Evolutionary conservation across 2,113 vertebrate species (phyloP).

Genomic region (Ardeotis arabs): DNA sequence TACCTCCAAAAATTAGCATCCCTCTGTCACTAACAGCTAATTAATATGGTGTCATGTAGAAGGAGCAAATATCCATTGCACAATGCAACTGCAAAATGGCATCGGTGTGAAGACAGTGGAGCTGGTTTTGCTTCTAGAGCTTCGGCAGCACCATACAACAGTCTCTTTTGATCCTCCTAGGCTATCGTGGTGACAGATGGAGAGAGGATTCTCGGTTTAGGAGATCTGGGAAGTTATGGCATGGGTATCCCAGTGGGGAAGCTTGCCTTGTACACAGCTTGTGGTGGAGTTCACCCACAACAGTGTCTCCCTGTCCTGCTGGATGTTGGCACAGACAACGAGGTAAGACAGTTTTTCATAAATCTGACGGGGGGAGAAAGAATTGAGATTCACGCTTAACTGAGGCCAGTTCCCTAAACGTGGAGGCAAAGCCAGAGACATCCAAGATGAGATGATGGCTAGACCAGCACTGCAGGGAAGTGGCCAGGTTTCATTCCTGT

Average conservation of each 20-base stretch:
- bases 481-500: background rate
- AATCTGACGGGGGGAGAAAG: background rate
- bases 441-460: background rate
- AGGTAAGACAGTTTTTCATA: slow-evolving; percentile 73
- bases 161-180: slow-evolving; percentile 69
- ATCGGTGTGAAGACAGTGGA: background rate
- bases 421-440: background rate
- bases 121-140: background rate
- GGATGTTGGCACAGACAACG: slow-evolving; percentile 96
- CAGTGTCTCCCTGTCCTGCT: slow-evolving; percentile 95
- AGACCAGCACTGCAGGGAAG: background rate
- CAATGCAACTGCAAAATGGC: background rate
- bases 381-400: background rate
- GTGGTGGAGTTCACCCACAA: slow-evolving; percentile 90
- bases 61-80: background rate
- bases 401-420: background rate
- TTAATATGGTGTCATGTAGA: background rate
- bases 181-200: slow-evolving; percentile 97
- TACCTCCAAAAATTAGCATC: background rate
- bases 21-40: background rate
- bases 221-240: slow-evolving; percentile 92
- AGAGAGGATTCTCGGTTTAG: slow-evolving; percentile 94
- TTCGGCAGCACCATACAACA: background rate
- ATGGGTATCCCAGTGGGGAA: slow-evolving; percentile 99
- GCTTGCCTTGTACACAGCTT: slow-evolving; percentile 95